Base-by-base conservation (phyloP, 2,888 invertebrate genomes). In the Leptarthrus brevirostris region DNA sequence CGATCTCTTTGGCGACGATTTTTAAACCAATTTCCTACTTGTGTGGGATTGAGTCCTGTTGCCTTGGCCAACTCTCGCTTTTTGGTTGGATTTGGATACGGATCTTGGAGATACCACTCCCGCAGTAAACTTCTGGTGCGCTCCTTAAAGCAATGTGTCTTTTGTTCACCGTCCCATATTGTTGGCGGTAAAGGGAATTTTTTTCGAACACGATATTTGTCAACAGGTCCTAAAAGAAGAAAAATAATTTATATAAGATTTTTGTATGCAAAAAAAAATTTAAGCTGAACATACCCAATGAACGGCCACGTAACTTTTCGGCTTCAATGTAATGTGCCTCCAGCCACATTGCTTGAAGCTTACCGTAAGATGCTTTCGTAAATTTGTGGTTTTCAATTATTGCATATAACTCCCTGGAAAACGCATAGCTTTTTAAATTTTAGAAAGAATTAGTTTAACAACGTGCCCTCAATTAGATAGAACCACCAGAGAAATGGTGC, bases 61-160 rank as follows among this genome's bases (percentile, higher is more conserved):
- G 94, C 94, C 80, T 92, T 92, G 24, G 96, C 96, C 81, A 97
- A 86, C 85, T 96, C 96, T 78, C 95, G 87, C 85, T 96, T 96
- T 87, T 96, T 96, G 77, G 94, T 93, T 44, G 96, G 96, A 86
- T 96, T 96, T 73, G 95, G 96, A 86, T 96, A 96, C n/a, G 95
- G 95, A 86, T 95, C 98, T 86, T 97, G 96, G 73, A 98, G 90
- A 86, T 99, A 99, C 97, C 98, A 98, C 87, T 99, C 98, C 76
- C 98, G 87, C 78, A 99, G 88, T 79, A 98, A 88, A 80, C 96
- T 95, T 79, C 98, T 87, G 82, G 99, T 98, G 78, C 97, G 87
- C 87, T 99, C 95, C 88, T 97, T 97, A 86, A 96, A 97, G 85
- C 96, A 97, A 83, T 97, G 96, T 12, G 95, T 96, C 86, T 96